Evolutionary conservation across 2,888 invertebrate genomes (phyloP), one percentile per base, ranked within the genome.

Genomic region (Ornithoptera priamus): DNA sequence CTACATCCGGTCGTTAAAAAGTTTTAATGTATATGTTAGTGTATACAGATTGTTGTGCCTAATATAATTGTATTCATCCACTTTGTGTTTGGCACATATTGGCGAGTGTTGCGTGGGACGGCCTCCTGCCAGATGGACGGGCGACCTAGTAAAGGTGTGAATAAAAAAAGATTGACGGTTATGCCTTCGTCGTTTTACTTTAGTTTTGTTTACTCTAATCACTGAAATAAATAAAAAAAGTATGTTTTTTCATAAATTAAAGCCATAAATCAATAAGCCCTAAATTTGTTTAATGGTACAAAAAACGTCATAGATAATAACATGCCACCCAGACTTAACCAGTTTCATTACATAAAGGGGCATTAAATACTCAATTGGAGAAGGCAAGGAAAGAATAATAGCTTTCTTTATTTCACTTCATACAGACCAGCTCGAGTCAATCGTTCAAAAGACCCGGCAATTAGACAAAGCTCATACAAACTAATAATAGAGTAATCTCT

Each of bases 371-470:
- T 6, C 20, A 20, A 18, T 2, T 20, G 20, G n/a, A 22, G 20
- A 20, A 15, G n/a, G n/a, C 57, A 57, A 57, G 20, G n/a, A 57
- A 8, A 57, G 7, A 18, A 20, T 20, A 57, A 57, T 50, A 15
- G 17, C 12, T 62, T 46, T 50, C 22, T 50, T 50, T n/a, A 63
- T 63, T 63, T 56, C 39, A 36, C 7, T 18, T 22, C n/a, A 62
- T 61, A 24, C 42, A 59, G 24, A 22, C 22, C 17, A 30, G 42
- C 8, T 58, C 7, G 50, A 36, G 58, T 62, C 62, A 30, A 61
- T 75, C 76, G 77, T 80, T 79, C 82, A 80, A 81, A 80, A 79
- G 78, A 77, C 75, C 70, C 69, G 74, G 73, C 70, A 75, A 79
- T 77, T 74, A 74, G 56, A 56, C 67, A 66, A 61, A 75, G 75